Conservation (phyloP, 2,113 vertebrate species). For the Elgaria multicarinata region DNA sequence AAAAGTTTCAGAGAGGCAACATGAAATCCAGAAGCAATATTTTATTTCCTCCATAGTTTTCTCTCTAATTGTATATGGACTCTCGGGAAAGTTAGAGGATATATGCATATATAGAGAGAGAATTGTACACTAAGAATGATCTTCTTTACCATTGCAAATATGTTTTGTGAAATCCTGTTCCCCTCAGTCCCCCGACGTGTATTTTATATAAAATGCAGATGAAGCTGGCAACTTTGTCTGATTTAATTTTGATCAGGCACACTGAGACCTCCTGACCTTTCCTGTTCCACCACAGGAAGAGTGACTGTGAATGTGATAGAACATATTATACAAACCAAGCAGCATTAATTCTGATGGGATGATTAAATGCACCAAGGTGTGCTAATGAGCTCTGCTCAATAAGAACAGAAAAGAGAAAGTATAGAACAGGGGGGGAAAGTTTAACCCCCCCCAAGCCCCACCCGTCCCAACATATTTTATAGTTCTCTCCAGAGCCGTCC, state of each 20-base stretch:
- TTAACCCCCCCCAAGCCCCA: neutral
- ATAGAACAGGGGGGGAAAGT: slow-evolving; percentile 6
- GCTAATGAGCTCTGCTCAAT: slow-evolving; percentile 25
- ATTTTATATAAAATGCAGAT: slow-evolving; percentile 27
- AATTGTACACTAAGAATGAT: neutral
- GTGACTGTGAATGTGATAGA: neutral
- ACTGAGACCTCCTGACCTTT: slow-evolving; percentile 38
- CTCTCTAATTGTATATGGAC: neutral
- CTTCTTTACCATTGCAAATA: slow-evolving; percentile 21
- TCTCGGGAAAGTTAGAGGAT: neutral
- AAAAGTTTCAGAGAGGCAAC: neutral
- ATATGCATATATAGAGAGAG: neutral
- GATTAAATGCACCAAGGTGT: slow-evolving; percentile 14
- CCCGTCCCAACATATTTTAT: neutral
- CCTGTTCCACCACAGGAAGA: neutral
- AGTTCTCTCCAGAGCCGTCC: neutral
- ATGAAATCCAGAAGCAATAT: neutral
- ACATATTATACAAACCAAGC: slow-evolving; percentile 32
- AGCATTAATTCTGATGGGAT: slow-evolving; percentile 36
- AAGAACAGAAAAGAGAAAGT: neutral
- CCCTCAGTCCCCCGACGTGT: neutral
- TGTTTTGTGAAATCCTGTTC: neutral
- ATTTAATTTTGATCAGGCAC: slow-evolving; percentile 26
- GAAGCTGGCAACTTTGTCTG: neutral
- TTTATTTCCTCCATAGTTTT: neutral